Base-by-base conservation (phyloP, 2,113 vertebrate species). In the Halcyon malimbica region DNA sequence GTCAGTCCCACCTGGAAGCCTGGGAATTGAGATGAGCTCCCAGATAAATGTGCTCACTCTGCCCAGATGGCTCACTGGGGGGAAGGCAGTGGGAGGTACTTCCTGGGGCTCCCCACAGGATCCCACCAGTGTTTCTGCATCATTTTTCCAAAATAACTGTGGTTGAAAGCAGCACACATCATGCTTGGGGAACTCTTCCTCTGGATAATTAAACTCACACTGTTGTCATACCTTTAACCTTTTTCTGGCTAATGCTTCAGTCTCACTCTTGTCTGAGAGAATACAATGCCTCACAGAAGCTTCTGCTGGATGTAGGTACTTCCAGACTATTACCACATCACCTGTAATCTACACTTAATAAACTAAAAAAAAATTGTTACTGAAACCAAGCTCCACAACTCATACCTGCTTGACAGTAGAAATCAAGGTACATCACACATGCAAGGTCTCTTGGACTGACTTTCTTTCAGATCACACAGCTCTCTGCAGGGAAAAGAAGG, bases 321-420 rank as follows among this genome's bases (percentile, higher is more conserved):
- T 94, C 89, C 83, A 90, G 65, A 42, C 62, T 77, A 83, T 93
- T 64, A 91, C 48, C 90, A 50, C 83, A 64, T 82, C 76, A 93
- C 92, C 85, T 92, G 48, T 71, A 71, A 94, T 86, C 92, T 60
- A 11, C 83, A 73, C 53, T 71, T 87, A 81, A 86, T 92, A 60
- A 95, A 89, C 44, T 37, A 29, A 56, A 86, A 91, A 80, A 60
- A 64, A 41, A 90, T 93, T 62, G 7, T 89, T 84, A 81, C 62
- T 46, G 83, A 75, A 87, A 31, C 18, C 21, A 62, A 69, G 81
- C 42, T 75, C 59, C 11, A 4, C 44, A 41, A 57, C 51, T 71
- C 48, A 17, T 37, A 83, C 51, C 48, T 83, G 59, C 46, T 5
- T 63, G 50, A 51, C 42, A 56, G 28, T 23, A 39, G 46, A 90